Evolutionary conservation across 2,888 invertebrate species (phyloP), one percentile per base, ranked within the genome.

Genomic region (Seira musarum): DNA sequence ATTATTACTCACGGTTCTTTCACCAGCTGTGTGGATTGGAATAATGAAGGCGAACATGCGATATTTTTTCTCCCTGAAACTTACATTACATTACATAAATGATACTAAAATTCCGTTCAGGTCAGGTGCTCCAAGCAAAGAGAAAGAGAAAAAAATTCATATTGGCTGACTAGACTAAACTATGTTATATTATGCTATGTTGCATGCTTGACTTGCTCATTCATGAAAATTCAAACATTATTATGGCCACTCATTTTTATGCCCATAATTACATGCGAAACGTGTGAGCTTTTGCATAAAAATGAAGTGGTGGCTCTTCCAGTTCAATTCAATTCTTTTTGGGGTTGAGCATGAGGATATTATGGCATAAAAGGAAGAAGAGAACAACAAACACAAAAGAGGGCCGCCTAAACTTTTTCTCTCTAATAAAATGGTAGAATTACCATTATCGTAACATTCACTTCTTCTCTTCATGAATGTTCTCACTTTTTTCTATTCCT

Each of bases 241-340:
- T 17, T 57, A 73, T 35, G 57, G 65, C 57, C 65, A 57, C 57
- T 53, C 30, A 21, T 73, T 73, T n/a, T 65, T 71, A 71, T 71
- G 63, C 65, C 15, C 67, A 53, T 74, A 74, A 74, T 74, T 74
- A 74, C 66, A 67, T 67, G 53, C 66, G 60, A 65, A 74, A 74
- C 67, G 66, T 74, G 68, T 75, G 61, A 63, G 68, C 68, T 68
- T 75, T 74, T 67, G 67, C 74, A 67, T 73, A 67, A 74, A 73
- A 67, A 40, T 67, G 24, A 67, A 74, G 67, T 67, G 61, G 61
- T 24, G 65, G 35, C n/a, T 57, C 22, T 10, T 68, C 19, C 24
- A 25, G 10, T 46, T 2, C 49, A n/a, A 13, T 60, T 24, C 57
- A n/a, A 57, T 49, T 68, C 15, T 53, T 19, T 67, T 19, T 67